Base-by-base conservation (phyloP, 2,888 invertebrate species). In the Hetaerina titia region DNA sequence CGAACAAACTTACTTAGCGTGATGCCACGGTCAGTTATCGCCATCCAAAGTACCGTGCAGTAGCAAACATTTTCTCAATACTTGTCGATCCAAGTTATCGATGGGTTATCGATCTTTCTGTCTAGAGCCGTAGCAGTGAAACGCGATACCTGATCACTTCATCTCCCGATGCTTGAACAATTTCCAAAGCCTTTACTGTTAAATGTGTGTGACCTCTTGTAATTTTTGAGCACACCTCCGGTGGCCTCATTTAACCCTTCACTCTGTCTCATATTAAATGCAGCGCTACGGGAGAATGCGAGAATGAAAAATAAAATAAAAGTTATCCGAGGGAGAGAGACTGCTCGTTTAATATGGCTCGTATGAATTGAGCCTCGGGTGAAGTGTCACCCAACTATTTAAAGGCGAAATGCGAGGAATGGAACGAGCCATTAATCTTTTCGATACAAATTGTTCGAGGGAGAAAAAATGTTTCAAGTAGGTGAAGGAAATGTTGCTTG, bases 291-390 rank as follows among this genome's bases (percentile, higher is more conserved):
- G 81, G 25, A 9, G 31, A 81, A 31, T 9, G 15, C 2, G 31
- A 81, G 22, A 81, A 31, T 31, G 81, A 2, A 31, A 2, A 31
- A 31, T 31, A 81, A 81, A 81, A 81, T 15, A 25, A 19, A 69
- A 7, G 0, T n/a, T 8, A 17, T 15, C 8, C 81, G 13, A 11
- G 25, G 5, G 31, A 31, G 31, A 81, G 31, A 81, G 25, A 31
- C 31, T 81, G 81, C 81, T 81, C 81, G 81, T 81, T 81, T 81
- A 31, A 81, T 31, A 81, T 81, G 81, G 31, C 81, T 31, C 81
- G 81, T 81, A 31, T 81, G 81, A 81, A 81, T 25, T 81, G 81
- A 31, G 81, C 31, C 81, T 81, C 81, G 81, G 81, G 31, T 81
- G 74, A 25, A 25, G 25, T 74, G 81, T 81, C 81, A 31, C n/a